Evolutionary conservation across 2,888 invertebrate species (phyloP).

Genomic region (Agrenia bidenticulata): DNA sequence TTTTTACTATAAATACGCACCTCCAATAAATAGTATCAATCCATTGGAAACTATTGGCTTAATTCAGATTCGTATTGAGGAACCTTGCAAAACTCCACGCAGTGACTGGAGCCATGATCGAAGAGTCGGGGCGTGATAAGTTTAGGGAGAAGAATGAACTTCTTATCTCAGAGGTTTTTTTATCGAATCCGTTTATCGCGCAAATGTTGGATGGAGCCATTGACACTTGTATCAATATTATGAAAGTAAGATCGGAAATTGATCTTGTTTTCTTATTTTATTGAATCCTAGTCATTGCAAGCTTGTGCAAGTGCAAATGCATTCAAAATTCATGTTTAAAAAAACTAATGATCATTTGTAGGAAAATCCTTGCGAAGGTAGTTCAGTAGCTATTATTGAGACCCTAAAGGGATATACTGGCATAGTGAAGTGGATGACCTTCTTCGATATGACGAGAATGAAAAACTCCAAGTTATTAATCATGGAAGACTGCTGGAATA

Average conservation of each 20-base stretch:
- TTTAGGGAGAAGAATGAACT: conserved; percentile 24
- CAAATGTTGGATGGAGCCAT: conserved; percentile 16
- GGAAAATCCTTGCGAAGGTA: conserved; percentile 4
- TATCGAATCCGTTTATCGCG: conserved; percentile 5
- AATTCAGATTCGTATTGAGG: conserved; percentile 22
- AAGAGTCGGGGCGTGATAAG: conserved; percentile 16
- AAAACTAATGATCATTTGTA: not conserved
- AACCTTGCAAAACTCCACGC: conserved; percentile 33
- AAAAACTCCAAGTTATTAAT: conserved; percentile 17
- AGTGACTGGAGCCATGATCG: conserved; percentile 18
- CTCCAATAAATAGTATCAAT: no score
- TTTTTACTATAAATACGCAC: no score
- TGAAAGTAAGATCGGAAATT: conserved; percentile 32
- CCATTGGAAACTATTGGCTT: no score
- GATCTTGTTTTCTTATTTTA: no score
- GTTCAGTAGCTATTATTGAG: not conserved
- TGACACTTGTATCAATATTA: conserved; percentile 14
- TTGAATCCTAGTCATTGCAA: no score
- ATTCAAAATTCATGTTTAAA: no score
- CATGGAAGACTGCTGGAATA: conserved; percentile 42
- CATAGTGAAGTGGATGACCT: no score
- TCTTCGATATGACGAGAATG: no score
- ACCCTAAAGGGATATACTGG: not conserved
- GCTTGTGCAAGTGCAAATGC: no score
- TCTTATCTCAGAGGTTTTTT: conserved; percentile 5